Base-by-base conservation (phyloP, 1,140 invertebrate genomes). In the Tetranychus urticae region DNA sequence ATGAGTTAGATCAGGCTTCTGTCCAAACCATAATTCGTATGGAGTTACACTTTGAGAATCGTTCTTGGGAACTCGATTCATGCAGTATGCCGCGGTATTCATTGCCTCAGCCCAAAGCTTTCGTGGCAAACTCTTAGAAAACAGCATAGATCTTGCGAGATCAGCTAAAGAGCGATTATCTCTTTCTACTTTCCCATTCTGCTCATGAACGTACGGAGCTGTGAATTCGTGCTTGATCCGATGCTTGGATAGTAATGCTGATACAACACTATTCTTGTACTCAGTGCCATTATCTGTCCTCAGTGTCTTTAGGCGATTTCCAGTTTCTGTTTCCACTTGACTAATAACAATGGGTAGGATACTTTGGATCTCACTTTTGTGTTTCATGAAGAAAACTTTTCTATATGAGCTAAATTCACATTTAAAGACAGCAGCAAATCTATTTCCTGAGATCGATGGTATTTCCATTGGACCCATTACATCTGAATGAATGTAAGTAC, bases 61-160 rank as follows among this genome's bases (percentile, higher is more conserved):
- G 13, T 57, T 64, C 57, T 39, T 14, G 7, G 23, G 12, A 2
- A 55, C 37, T 56, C 46, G 6, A 60, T 62, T 65, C 46, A 62
- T 35, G 12, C 62, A 14, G 39, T 65, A 58, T 14, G 47, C 56
- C 7, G 54, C 61, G 3, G 37, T 63, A 46, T 62, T 55, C 10
- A 62, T 36, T 7, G 37, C 54, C 39, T n/a, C n/a, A n/a, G n/a
- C n/a, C n/a, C n/a, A n/a, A n/a, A n/a, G n/a, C n/a, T n/a, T n/a
- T n/a, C n/a, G 56, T 23, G 63, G 39, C n/a, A 65, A 52, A 12
- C 37, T 39, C 10, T 14, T 58, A 37, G 56, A 33, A 56, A 47
- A 50, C 10, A 65, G 31, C 63, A 65, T 65, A 0, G 65, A 45
- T 35, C 63, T 58, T 36, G 60, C 57, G 3, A n/a, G 42, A 50